Evolutionary conservation across 2,113 vertebrate species (phyloP), one percentile per base, ranked within the genome.

Genomic region (Sterna hirundo): DNA sequence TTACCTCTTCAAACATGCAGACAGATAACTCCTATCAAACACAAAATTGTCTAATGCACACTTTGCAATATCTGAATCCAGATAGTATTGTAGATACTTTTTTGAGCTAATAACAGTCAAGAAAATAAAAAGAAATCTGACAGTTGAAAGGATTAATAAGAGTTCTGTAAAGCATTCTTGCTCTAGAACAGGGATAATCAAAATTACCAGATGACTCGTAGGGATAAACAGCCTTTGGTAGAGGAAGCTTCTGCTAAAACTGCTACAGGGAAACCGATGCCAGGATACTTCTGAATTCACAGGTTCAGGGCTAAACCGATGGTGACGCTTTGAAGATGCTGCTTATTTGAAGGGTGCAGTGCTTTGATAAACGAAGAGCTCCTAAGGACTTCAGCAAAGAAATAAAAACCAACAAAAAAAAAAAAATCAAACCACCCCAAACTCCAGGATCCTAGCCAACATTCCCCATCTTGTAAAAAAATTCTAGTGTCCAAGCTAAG

Each of bases 401-500:
- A 79, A n/a, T 36, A 30, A 11, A 38, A 62, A 47, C 47, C 21
- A 64, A 58, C 36, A 11, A 16, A 5, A 26, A 40, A 49, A 42
- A 14, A 32, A 49, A 46, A 36, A 25, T 26, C 51, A 32, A 57
- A 9, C 34, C 34, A 57, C 4, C 9, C 94, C 91, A 65, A 81
- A 40, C 77, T 93, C 60, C 69, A 97, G 74, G 89, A 97, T 95
- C 87, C 80, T 75, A 74, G 96, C 96, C 96, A 98, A 94, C 90
- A 97, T 96, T 96, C 97, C 78, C 86, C 96, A 97, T 97, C 93
- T 87, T 95, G 87, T 94, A 97, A 97, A 97, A 96, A 97, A 97
- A 96, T 94, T 75, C 88, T 92, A 72, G 22, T 96, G 96, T 96
- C 92, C 83, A 94, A 93, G 79, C 96, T 96, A 69, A 97, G 92